Evolutionary conservation across 2,113 vertebrate species (phyloP).

Genomic region (Argyrosomus japonicus): DNA sequence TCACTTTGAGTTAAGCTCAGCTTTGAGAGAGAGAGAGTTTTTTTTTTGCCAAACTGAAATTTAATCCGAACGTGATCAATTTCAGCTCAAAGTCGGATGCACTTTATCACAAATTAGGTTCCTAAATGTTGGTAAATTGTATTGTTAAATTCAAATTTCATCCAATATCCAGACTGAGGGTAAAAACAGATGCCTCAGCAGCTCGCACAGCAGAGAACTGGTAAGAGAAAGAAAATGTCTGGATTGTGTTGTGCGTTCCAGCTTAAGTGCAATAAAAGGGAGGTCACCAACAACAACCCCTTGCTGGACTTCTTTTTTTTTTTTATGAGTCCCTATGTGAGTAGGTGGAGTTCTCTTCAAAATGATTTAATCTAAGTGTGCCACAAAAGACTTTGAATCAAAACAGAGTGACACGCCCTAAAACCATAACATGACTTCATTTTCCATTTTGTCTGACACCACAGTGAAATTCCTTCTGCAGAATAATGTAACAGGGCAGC

Average conservation of each 20-base stretch:
- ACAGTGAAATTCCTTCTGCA: conserved; percentile 45
- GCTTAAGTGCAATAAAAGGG: conserved; percentile 17
- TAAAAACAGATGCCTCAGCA: background rate
- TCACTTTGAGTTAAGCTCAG: conserved; percentile 21
- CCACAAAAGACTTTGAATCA: conserved; percentile 35
- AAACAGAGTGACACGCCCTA: conserved; percentile 45
- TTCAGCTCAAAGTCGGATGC: conserved; percentile 33
- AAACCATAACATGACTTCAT: conserved; percentile 58
- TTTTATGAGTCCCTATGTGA: conserved; percentile 22
- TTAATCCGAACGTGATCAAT: conserved; percentile 14
- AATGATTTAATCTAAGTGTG: conserved; percentile 41
- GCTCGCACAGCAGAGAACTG: background rate
- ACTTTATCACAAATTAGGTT: conserved; percentile 38
- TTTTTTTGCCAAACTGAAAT: conserved; percentile 30
- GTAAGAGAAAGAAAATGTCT: background rate
- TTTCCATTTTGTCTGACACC: conserved; percentile 49
- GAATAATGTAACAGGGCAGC: conserved; percentile 29
- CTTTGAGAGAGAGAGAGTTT: background rate
- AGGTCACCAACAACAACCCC: conserved; percentile 1
- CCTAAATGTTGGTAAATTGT: conserved; percentile 19
- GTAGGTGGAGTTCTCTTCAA: conserved; percentile 32
- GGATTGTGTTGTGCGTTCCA: conserved; percentile 11
- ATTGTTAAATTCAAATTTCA: conserved; percentile 25
- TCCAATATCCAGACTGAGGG: background rate
- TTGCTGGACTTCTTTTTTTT: background rate